Percentiles rank a stretch among this genome's conserved stretches.
These are phyloP conservation scores for Phallusia fumigata DNA, from an alignment of 23 tunicate species.

Conservation along the genomic window DNA sequence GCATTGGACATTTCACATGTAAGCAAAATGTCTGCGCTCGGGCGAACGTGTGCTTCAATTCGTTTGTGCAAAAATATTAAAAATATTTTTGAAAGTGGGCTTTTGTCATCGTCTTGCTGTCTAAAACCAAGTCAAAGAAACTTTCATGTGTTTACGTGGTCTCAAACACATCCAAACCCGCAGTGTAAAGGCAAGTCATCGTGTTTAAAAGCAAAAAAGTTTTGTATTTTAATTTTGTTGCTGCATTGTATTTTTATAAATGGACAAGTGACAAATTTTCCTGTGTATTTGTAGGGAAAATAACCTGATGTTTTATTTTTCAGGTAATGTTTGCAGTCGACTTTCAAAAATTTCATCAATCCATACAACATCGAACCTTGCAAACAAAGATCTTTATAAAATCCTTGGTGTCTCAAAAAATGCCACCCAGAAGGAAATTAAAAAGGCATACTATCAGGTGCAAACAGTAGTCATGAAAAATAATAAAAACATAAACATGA, in stretches of 20 bases:
- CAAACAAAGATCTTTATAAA: constrained; percentile 78
- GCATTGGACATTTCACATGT: not conserved
- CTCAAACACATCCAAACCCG: not conserved
- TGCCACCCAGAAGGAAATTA: constrained; percentile 82
- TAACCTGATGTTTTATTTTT: too few species aligned
- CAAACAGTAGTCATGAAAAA: too few species aligned
- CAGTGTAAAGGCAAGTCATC: not conserved
- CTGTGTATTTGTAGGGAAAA: too few species aligned
- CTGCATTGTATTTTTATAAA: too few species aligned
- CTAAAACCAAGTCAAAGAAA: not conserved
- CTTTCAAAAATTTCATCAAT: not conserved
- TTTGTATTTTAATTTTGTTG: too few species aligned
- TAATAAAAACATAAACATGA: too few species aligned
- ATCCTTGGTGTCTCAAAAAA: constrained; percentile 76
- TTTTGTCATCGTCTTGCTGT: not conserved
- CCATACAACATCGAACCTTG: constrained; percentile 14
- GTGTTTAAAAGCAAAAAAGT: not conserved
- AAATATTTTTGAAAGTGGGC: not conserved
- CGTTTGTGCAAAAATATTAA: constrained; percentile 4
- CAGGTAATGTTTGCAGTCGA: too few species aligned
- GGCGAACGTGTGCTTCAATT: constrained; percentile 7
- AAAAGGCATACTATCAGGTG: constrained; percentile 89
- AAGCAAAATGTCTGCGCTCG: constrained; percentile 5
- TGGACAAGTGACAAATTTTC: too few species aligned
- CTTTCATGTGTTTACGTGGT: not conserved